Evolutionary conservation across 2,888 invertebrate species (phyloP).

Genomic region (Mactromeris polynyma): DNA sequence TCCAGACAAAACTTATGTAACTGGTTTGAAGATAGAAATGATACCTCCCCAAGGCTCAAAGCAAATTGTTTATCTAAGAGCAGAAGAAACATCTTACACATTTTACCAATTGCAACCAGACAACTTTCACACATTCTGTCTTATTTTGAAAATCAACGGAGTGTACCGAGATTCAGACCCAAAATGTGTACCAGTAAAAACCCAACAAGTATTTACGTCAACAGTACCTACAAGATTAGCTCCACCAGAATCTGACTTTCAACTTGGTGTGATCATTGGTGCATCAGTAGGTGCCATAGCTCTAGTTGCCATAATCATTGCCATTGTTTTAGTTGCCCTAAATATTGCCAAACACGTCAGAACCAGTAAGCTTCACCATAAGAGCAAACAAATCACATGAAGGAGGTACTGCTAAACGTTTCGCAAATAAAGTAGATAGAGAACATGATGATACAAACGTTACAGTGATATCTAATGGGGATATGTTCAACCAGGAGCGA

Average conservation of each 20-base stretch:
- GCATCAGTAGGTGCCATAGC: constrained; percentile 74
- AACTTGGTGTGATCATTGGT: constrained; percentile 75
- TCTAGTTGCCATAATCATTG: constrained; percentile 73
- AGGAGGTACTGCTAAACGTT: constrained; percentile 72
- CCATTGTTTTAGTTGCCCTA: constrained; percentile 74
- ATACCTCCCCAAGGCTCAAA: constrained; percentile 11
- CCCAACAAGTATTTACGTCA: background rate
- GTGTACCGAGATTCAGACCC: constrained; percentile 19
- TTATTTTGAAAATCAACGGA: constrained; percentile 51
- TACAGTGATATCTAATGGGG: constrained; percentile 79
- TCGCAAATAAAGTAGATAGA: constrained; percentile 67
- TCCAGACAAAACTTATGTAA: constrained; percentile 58
- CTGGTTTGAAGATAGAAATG: constrained; percentile 57
- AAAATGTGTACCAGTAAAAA: background rate
- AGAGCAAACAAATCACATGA: constrained; percentile 66
- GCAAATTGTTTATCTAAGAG: background rate
- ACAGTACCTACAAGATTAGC: constrained; percentile 15
- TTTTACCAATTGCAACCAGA: constrained; percentile 41
- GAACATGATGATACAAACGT: constrained; percentile 74
- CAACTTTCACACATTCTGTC: constrained; percentile 52
- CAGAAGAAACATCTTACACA: constrained; percentile 27
- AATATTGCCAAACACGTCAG: constrained; percentile 56
- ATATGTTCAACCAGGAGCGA: constrained; percentile 66
- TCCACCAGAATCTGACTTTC: constrained; percentile 44
- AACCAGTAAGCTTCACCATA: constrained; percentile 64